These are phyloP conservation scores for Vanessa tameamea DNA, from an alignment of 1,140 invertebrate species.

Conservation along the genomic window DNA sequence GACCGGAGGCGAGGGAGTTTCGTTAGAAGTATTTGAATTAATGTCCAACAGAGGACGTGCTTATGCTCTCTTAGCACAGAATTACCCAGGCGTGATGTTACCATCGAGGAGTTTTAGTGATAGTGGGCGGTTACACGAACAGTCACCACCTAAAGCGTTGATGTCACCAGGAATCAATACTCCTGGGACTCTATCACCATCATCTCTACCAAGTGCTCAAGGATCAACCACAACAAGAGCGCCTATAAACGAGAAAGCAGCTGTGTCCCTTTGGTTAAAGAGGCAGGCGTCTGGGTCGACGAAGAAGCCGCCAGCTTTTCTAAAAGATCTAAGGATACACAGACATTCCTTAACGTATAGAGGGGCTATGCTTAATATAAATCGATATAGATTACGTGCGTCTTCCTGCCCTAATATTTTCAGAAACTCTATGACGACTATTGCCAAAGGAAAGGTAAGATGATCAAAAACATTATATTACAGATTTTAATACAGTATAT, in stretches of 20 bases:
- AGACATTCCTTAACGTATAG: constrained; percentile 90
- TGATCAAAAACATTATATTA: background rate
- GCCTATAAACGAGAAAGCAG: constrained; percentile 70
- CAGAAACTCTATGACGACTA: constrained; percentile 92
- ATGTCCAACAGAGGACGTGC: constrained; percentile 86
- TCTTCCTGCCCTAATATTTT: constrained; percentile 94
- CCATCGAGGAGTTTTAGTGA: constrained; percentile 87
- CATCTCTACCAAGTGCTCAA: constrained; percentile 45
- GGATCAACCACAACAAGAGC: constrained; percentile 46
- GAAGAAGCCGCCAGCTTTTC: constrained; percentile 82
- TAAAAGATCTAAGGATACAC: constrained; percentile 87
- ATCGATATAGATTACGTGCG: constrained; percentile 88
- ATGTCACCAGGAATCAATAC: constrained; percentile 59
- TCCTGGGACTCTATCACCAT: constrained; percentile 54
- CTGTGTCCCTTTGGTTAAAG: constrained; percentile 82
- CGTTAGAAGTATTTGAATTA: constrained; percentile 87
- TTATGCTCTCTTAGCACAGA: constrained; percentile 86
- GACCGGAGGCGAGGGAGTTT: constrained; percentile 87
- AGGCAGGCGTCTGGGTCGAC: constrained; percentile 72
- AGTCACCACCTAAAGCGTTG: constrained; percentile 64
- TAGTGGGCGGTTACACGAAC: constrained; percentile 82
- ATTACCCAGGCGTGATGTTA: constrained; percentile 87
- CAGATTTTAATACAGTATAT: too few relatives aligned
- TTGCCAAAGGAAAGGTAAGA: constrained; percentile 86
- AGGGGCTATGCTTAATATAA: constrained; percentile 93